phyloP scores from a whole-genome alignment of 2,888 invertebrate genomes.

The Drosophila tanythrix region DNA sequence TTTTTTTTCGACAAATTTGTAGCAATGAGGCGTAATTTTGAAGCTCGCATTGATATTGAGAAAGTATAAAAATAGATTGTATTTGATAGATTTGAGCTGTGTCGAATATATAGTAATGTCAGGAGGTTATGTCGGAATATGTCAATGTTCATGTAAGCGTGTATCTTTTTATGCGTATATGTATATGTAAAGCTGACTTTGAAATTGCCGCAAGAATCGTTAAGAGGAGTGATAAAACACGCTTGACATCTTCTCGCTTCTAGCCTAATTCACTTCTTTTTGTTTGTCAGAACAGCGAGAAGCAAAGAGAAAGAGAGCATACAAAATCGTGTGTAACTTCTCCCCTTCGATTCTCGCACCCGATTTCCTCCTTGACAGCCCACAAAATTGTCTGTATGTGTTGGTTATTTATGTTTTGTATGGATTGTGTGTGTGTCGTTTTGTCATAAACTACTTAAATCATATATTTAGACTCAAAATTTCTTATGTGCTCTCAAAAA shows the following conservation, averaged over 20 bases:
- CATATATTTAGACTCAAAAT: constrained; percentile 48
- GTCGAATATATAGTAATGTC: constrained; percentile 23
- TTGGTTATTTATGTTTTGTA: constrained; percentile 12
- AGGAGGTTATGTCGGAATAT: constrained; percentile 16
- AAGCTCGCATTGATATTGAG: constrained; percentile 46
- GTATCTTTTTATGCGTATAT: constrained; percentile 26
- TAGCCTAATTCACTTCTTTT: too few species aligned
- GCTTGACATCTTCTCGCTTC: neutral
- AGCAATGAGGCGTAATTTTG: constrained; percentile 42
- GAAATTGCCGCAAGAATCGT: constrained; percentile 6
- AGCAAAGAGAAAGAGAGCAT: neutral
- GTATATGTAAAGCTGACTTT: constrained; percentile 1
- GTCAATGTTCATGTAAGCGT: constrained; percentile 41
- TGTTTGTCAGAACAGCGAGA: neutral
- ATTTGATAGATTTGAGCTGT: constrained; percentile 29
- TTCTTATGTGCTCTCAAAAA: constrained; percentile 71
- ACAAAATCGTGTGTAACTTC: neutral
- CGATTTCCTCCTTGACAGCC: constrained; percentile 1
- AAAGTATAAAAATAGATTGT: constrained; percentile 40
- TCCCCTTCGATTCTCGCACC: neutral
- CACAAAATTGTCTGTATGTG: constrained; percentile 17
- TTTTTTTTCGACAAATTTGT: constrained; percentile 36
- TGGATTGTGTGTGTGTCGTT: constrained; percentile 17
- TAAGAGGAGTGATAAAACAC: neutral
- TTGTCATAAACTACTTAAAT: constrained; percentile 54